A percentile compares a stretch with the other conserved stretches of the same genome.
These are phyloP conservation scores for Alligator sinensis DNA, from an alignment of 2,113 vertebrate species.

Conservation along the genomic window DNA sequence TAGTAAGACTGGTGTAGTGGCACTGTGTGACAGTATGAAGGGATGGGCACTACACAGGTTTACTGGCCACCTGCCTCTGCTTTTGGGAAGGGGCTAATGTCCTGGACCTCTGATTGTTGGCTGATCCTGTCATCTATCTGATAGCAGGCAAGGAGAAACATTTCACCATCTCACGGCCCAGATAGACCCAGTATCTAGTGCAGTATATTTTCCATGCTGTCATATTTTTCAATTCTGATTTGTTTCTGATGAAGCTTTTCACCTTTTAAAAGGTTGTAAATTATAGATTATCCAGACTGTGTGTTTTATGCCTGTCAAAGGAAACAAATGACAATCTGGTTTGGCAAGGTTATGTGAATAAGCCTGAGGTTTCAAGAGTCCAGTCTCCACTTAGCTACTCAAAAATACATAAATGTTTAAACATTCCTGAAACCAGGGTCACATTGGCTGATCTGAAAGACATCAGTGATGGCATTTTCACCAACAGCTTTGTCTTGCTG, in stretches of 20 bases:
- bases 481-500: too few relatives aligned
- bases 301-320: background rate
- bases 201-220: background rate
- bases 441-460: background rate
- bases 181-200: background rate
- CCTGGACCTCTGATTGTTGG: background rate
- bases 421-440: background rate
- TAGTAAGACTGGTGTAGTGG: background rate
- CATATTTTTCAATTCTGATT: background rate
- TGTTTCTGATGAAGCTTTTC: background rate
- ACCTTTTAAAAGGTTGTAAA: background rate
- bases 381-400: background rate
- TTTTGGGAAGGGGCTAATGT: background rate
- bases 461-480: background rate
- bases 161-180: background rate
- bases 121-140: background rate
- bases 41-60: background rate
- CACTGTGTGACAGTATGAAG: background rate
- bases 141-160: background rate
- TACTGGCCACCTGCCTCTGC: background rate
- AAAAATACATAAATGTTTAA: background rate
- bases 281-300: background rate
- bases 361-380: background rate
- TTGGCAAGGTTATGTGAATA: background rate
- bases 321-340: background rate